Percentiles rank a stretch among this genome's conserved stretches.
Evolutionary conservation across 2,113 vertebrate species (phyloP).

Genomic region (Recurvirostra avosetta): DNA sequence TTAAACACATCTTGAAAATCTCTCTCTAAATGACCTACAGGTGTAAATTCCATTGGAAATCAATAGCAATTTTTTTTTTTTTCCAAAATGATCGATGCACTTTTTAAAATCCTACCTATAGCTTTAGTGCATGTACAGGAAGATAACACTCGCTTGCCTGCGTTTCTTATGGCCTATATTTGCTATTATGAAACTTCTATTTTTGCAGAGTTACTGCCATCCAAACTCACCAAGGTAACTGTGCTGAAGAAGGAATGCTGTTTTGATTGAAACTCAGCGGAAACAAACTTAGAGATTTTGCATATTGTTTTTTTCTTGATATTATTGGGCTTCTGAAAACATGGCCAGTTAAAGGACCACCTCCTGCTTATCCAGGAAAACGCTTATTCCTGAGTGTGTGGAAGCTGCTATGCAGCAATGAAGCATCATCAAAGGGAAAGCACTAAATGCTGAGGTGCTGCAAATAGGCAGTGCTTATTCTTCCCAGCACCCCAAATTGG

Average conservation of each 20-base stretch:
- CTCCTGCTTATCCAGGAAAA: neutral
- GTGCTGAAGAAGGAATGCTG: neutral
- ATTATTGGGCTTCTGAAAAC: neutral
- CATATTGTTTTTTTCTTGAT: neutral
- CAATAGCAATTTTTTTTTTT: neutral
- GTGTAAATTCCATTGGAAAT: conserved; percentile 4
- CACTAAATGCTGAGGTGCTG: neutral
- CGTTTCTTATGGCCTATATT: neutral
- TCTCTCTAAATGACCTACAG: neutral
- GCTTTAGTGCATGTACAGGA: neutral
- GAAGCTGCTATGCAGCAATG: neutral
- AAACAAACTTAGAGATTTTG: neutral
- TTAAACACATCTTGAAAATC: conserved; percentile 2
- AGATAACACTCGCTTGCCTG: accelerated
- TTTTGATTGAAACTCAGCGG: neutral
- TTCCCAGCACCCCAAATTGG: neutral
- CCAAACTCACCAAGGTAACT: neutral
- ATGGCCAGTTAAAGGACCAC: neutral
- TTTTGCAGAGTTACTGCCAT: neutral
- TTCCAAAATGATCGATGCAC: neutral
- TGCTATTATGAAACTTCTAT: neutral
- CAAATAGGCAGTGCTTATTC: neutral
- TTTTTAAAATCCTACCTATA: neutral
- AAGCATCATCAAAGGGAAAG: neutral
- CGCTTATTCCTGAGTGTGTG: neutral